A percentile compares a stretch with the other conserved stretches of the same genome.
These are phyloP conservation scores for Suncus etruscus DNA, from an alignment of 2,113 vertebrate species.

Conservation along the genomic window DNA sequence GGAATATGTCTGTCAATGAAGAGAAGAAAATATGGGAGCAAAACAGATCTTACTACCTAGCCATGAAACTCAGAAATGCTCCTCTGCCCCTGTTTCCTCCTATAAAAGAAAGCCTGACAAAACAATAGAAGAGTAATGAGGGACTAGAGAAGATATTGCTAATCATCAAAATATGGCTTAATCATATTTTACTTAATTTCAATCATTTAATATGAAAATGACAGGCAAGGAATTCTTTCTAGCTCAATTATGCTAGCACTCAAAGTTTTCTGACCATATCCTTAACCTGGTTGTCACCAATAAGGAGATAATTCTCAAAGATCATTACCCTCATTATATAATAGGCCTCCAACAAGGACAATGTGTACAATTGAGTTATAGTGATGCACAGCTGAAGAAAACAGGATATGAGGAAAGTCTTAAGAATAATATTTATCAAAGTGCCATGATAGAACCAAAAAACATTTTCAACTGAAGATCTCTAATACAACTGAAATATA, in stretches of 20 bases:
- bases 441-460: conserved; percentile 63
- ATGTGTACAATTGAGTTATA: conserved; percentile 81
- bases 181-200: conserved; percentile 69
- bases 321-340: conserved; percentile 85
- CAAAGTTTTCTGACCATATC: conserved; percentile 63
- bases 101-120: conserved; percentile 72
- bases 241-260: conserved; percentile 66
- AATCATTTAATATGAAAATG: conserved; percentile 67
- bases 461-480: conserved; percentile 57
- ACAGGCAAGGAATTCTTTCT: conserved; percentile 74
- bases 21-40: conserved; percentile 43
- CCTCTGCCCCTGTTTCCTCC: conserved; percentile 16
- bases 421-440: conserved; percentile 58
- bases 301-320: conserved; percentile 86
- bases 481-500: not conserved
- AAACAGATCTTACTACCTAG: conserved; percentile 52
- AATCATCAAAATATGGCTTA: conserved; percentile 39
- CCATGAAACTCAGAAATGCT: conserved; percentile 34
- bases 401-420: conserved; percentile 79
- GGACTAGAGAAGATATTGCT: conserved; percentile 47
- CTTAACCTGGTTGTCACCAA: conserved; percentile 75
- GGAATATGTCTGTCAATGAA: not conserved
- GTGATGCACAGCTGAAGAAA: conserved; percentile 80
- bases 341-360: conserved; percentile 82
- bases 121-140: conserved; percentile 66